These are phyloP conservation scores for Callinectes sapidus DNA, from an alignment of 2,888 invertebrate species.

Conservation along the genomic window DNA sequence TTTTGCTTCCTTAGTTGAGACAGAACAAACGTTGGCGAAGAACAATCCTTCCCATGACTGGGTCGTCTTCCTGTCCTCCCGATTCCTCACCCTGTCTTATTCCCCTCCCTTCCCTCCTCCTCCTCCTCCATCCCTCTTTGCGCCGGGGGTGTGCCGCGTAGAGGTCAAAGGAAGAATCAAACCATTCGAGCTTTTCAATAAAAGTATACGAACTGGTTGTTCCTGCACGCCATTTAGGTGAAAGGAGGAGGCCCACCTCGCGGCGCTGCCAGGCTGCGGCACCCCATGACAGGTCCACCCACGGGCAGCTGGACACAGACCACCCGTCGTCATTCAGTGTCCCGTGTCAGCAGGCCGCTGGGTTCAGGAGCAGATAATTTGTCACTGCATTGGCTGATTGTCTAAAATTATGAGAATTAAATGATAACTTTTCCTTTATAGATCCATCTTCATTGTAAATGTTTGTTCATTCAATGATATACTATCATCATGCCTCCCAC, in stretches of 20 bases:
- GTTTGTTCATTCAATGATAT: background rate
- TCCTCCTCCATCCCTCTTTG: background rate
- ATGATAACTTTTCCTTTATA: background rate
- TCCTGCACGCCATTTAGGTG: background rate
- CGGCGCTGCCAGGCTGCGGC: background rate
- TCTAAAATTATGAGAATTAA: background rate
- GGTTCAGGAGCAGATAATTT: background rate
- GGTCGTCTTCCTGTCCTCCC: background rate
- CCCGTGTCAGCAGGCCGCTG: background rate
- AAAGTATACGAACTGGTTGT: background rate
- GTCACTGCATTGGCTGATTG: background rate
- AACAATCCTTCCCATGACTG: too few species aligned
- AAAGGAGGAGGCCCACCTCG: background rate
- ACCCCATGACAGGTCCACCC: background rate
- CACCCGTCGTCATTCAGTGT: background rate
- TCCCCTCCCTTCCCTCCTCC: conserved; percentile 27
- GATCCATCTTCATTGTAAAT: background rate
- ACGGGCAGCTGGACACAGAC: background rate
- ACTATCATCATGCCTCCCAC: background rate
- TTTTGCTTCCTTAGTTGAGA: too few species aligned
- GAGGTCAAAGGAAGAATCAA: conserved; percentile 25
- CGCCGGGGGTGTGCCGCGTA: background rate
- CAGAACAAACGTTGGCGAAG: too few species aligned
- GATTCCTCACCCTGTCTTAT: background rate
- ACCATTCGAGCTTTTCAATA: background rate